A percentile compares a stretch with the other conserved stretches of the same genome.
These are phyloP conservation scores for Eupleurogrammus muticus DNA, from an alignment of 2,797 vertebrate species.

Conservation along the genomic window DNA sequence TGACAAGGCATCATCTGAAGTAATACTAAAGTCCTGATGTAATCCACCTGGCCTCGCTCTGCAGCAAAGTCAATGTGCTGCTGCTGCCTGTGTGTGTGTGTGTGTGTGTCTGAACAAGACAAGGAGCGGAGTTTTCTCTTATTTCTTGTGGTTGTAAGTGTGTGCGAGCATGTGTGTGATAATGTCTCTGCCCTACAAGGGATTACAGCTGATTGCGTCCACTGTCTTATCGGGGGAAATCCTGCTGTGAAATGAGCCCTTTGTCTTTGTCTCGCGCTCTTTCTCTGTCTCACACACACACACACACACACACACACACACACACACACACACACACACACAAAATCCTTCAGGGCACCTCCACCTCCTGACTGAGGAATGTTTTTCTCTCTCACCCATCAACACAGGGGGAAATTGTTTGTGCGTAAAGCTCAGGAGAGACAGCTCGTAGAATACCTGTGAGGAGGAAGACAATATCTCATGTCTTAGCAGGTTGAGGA, in stretches of 20 bases:
- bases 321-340: constrained; percentile 53
- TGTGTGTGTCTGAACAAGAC: constrained; percentile 27
- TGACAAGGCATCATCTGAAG: constrained; percentile 75
- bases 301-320: constrained; percentile 32
- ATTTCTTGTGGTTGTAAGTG: constrained; percentile 17
- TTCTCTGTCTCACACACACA: not conserved
- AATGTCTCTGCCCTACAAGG: constrained; percentile 20
- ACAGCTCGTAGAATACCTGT: constrained; percentile 63
- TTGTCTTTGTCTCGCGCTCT: constrained; percentile 38
- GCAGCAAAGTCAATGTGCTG: constrained; percentile 23
- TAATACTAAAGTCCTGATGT: constrained; percentile 73
- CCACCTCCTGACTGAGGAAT: constrained; percentile 77
- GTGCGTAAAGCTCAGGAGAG: constrained; percentile 57
- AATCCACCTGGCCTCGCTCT: constrained; percentile 61
- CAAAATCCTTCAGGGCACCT: constrained; percentile 69
- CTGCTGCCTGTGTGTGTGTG: constrained; percentile 12
- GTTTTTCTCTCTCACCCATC: constrained; percentile 78
- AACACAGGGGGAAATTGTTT: constrained; percentile 76
- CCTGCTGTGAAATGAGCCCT: constrained; percentile 45
- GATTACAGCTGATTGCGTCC: constrained; percentile 53
- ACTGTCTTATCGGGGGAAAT: constrained; percentile 34
- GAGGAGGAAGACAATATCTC: constrained; percentile 71
- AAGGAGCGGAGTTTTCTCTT: not conserved
- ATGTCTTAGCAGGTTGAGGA: constrained; percentile 78
- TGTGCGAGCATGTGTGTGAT: constrained; percentile 7